A percentile compares a stretch with the other conserved stretches of the same genome.
These are phyloP conservation scores for Amitus sp. DNA, from an alignment of 2,888 invertebrate genomes.

Conservation along the genomic window DNA sequence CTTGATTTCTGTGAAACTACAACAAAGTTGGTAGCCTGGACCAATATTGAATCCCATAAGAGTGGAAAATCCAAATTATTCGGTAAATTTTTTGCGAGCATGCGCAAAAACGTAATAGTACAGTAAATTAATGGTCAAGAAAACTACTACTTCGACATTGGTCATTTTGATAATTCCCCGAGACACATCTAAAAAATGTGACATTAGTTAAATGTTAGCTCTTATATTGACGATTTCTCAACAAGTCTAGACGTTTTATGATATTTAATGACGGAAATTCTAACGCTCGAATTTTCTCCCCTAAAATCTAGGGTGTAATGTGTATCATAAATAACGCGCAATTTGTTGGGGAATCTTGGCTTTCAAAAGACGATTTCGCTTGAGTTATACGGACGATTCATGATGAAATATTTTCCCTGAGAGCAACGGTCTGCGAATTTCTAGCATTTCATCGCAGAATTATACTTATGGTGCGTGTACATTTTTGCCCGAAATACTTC, in stretches of 20 bases:
- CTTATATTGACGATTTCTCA: no score
- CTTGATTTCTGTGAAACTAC: no score
- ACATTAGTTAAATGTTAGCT: no score
- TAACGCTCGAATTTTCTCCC: not conserved
- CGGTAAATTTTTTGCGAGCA: no score
- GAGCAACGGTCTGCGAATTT: conserved; percentile 6
- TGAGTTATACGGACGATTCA: conserved; percentile 9
- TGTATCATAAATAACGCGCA: conserved; percentile 1
- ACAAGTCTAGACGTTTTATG: not conserved
- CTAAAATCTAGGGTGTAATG: not conserved
- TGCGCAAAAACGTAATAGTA: no score
- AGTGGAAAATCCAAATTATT: no score
- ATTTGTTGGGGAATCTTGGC: conserved; percentile 5
- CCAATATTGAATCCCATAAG: no score
- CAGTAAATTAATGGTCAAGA: no score
- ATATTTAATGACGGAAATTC: conserved; percentile 1
- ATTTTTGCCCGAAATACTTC: not conserved
- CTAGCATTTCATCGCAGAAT: conserved; percentile 10
- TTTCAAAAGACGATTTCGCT: conserved; percentile 1
- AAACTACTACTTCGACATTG: no score
- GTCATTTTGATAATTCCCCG: no score
- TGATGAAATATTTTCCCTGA: not conserved
- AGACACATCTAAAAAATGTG: no score
- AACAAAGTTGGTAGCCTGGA: no score
- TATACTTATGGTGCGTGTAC: conserved; percentile 3